Conservation (phyloP, 2,888 invertebrate genomes). For the Ditylenchus weischeri region DNA sequence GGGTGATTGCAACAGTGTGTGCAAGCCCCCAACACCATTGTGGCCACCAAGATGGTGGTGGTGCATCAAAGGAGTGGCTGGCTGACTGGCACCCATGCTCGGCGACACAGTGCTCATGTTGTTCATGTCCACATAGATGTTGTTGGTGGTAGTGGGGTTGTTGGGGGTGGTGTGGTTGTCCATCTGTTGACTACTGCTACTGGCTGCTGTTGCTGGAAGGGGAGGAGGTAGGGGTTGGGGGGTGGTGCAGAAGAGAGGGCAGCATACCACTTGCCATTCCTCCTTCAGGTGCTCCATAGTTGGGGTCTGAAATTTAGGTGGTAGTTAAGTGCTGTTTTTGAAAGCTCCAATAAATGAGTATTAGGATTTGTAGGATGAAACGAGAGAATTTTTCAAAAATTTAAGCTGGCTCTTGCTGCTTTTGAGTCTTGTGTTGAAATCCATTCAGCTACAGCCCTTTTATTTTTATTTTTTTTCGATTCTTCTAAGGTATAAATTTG, state of each 20-base stretch:
- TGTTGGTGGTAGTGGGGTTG: background rate
- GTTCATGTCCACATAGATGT: constrained; percentile 3
- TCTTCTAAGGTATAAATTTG: no score
- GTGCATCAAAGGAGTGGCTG: constrained; percentile 15
- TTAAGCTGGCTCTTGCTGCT: no score
- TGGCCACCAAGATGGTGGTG: background rate
- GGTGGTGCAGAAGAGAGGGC: constrained; percentile 2
- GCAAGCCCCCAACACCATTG: background rate
- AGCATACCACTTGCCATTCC: background rate
- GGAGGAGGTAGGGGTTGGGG: background rate
- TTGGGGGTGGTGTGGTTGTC: background rate
- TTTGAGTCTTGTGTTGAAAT: no score
- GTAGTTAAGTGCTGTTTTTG: background rate
- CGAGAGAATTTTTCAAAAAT: no score
- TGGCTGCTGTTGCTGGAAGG: no score
- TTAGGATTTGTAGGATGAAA: no score
- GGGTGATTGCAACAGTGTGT: background rate
- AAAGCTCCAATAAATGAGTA: no score
- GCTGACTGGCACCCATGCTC: background rate
- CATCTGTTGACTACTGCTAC: background rate
- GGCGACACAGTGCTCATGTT: background rate
- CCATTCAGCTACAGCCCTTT: no score
- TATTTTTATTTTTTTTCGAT: no score
- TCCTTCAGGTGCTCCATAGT: background rate
- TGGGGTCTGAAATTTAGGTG: background rate